Evolutionary conservation across 2,113 vertebrate species (phyloP).

Genomic region (Lycaon pictus): DNA sequence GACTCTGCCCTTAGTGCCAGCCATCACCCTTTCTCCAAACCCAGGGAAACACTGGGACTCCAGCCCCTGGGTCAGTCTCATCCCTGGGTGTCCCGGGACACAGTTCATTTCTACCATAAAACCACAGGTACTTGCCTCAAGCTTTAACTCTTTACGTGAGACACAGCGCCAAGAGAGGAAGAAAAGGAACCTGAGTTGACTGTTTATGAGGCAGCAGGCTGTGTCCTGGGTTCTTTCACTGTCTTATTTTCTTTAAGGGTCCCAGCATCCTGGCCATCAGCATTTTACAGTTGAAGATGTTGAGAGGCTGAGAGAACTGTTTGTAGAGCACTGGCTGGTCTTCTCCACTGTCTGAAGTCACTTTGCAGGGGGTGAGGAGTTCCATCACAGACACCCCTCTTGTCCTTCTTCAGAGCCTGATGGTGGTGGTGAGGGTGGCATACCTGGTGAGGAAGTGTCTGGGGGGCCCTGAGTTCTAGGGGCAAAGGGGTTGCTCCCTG

Average conservation of each 20-base stretch:
- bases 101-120: neutral
- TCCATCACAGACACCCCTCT: neutral
- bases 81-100: neutral
- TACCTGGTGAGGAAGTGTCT: neutral
- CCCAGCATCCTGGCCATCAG: neutral
- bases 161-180: neutral
- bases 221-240: neutral
- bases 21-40: neutral
- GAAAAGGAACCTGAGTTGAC: neutral
- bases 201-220: neutral
- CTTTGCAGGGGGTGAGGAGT: neutral
- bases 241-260: neutral
- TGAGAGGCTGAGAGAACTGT: neutral
- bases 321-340: neutral
- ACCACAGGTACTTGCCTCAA: neutral
- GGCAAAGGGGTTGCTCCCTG: neutral
- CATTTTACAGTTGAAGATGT: neutral
- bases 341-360: accelerated
- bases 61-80: neutral
- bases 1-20: neutral
- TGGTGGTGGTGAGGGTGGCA: no score
- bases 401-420: neutral
- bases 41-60: neutral
- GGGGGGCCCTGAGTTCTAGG: neutral
- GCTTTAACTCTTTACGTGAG: neutral